These are phyloP conservation scores for Urocynchramus pylzowi DNA, from an alignment of 2,113 vertebrate genomes.

Conservation along the genomic window DNA sequence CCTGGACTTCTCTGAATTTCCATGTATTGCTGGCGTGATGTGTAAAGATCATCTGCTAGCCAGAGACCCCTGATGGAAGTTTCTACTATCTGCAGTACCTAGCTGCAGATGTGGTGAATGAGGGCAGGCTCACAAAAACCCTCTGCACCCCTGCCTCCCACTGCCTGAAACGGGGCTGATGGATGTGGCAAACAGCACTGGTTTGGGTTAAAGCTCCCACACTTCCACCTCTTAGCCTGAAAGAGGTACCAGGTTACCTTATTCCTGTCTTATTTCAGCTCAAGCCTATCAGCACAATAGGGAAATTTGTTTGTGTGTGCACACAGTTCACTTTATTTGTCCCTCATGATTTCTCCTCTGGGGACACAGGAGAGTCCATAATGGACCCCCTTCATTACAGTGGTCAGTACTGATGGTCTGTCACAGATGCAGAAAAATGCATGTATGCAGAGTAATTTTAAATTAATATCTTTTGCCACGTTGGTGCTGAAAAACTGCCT, in stretches of 20 bases:
- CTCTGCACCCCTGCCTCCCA: neutral
- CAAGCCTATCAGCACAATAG: neutral
- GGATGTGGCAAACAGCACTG: neutral
- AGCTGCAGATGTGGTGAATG: neutral
- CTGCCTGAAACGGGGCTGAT: fast-evolving
- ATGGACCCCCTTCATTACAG: neutral
- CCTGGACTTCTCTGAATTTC: neutral
- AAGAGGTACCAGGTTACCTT: neutral
- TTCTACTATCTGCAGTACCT: constrained; percentile 27
- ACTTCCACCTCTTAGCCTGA: neutral
- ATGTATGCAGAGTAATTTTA: constrained; percentile 42
- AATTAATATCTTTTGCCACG: constrained; percentile 8
- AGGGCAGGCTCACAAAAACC: neutral
- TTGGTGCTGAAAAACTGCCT: constrained; percentile 12
- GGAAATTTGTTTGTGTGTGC: neutral
- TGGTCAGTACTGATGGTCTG: neutral
- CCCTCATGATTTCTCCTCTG: neutral
- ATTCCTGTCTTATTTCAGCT: neutral
- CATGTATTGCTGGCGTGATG: fast-evolving
- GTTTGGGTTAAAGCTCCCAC: neutral
- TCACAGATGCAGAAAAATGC: neutral
- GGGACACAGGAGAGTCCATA: neutral
- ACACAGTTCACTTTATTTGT: neutral
- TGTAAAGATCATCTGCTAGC: constrained; percentile 17
- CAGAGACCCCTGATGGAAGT: constrained; percentile 60